phyloP scores from a whole-genome alignment of 2,888 invertebrate genomes.

The Macrophya annulata region DNA sequence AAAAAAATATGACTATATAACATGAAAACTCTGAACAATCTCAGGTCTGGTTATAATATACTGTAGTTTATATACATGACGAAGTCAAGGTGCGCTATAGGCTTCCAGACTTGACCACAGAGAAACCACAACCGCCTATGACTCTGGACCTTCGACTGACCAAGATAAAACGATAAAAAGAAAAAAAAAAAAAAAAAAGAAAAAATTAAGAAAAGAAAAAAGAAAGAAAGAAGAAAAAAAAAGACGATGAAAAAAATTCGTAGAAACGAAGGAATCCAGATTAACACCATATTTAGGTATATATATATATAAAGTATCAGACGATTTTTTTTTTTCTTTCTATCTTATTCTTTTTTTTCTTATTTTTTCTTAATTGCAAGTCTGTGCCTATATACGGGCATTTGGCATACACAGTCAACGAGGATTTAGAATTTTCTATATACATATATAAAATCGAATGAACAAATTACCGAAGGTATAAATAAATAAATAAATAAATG shows the following conservation, averaged over 20 bases:
- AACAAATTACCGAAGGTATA: no score
- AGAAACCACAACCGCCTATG: not conserved
- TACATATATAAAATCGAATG: not conserved
- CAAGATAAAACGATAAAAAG: not conserved
- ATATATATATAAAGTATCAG: not conserved
- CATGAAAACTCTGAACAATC: not conserved
- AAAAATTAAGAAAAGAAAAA: not conserved
- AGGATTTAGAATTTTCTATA: not conserved
- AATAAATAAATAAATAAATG: not conserved
- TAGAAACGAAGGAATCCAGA: constrained; percentile 6
- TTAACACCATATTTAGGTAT: constrained; percentile 9
- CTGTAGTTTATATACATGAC: no score
- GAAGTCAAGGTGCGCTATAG: not conserved
- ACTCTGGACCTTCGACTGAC: constrained; percentile 13
- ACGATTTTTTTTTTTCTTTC: not conserved
- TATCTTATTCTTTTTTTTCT: not conserved
- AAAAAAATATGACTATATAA: not conserved
- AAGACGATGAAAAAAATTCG: not conserved
- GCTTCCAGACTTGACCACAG: constrained; percentile 39
- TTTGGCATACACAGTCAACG: not conserved
- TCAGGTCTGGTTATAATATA: not conserved
- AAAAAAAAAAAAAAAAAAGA: not conserved
- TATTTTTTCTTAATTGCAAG: not conserved
- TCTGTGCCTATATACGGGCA: not conserved
- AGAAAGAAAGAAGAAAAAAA: not conserved